phyloP scores from a whole-genome alignment of 2,113 vertebrate species.

The Atherinomorus stipes region DNA sequence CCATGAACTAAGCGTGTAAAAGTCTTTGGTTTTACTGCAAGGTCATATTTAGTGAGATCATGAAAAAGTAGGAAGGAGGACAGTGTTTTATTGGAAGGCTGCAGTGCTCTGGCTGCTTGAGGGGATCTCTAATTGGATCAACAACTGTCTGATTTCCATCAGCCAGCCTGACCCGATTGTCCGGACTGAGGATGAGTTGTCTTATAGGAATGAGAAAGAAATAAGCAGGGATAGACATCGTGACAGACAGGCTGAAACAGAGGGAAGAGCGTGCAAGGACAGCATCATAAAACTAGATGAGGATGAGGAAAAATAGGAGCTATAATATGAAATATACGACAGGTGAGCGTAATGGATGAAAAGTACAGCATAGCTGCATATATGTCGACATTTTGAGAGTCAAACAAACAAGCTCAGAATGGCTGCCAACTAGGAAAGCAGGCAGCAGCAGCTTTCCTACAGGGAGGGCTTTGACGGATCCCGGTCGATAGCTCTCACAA shows the following conservation, averaged over 20 bases:
- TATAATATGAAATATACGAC: conserved; percentile 1
- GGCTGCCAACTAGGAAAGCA: conserved; percentile 42
- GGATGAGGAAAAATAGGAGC: background rate
- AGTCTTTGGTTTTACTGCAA: conserved; percentile 36
- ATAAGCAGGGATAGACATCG: conserved; percentile 18
- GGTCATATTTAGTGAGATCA: conserved; percentile 44
- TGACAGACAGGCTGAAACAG: conserved; percentile 4
- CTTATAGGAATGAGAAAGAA: conserved; percentile 59
- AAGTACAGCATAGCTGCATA: background rate
- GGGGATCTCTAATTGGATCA: conserved; percentile 78
- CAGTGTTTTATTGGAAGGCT: conserved; percentile 65
- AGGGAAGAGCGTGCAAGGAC: conserved; percentile 6
- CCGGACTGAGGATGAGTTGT: conserved; percentile 56
- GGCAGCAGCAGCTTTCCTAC: conserved; percentile 49
- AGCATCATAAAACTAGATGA: conserved; percentile 24
- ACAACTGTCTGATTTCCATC: conserved; percentile 80
- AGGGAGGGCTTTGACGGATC: conserved; percentile 70
- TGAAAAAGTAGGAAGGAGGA: conserved; percentile 31
- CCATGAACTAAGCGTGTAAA: conserved; percentile 30
- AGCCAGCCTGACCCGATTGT: conserved; percentile 71
- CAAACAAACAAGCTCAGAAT: conserved; percentile 42
- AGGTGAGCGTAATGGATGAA: conserved; percentile 21
- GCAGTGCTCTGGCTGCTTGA: conserved; percentile 56
- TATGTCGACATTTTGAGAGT: conserved; percentile 45
- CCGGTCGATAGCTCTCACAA: conserved; percentile 75